Evolutionary conservation across 2,113 vertebrate genomes (phyloP).

Genomic region (Xenus cinereus): DNA sequence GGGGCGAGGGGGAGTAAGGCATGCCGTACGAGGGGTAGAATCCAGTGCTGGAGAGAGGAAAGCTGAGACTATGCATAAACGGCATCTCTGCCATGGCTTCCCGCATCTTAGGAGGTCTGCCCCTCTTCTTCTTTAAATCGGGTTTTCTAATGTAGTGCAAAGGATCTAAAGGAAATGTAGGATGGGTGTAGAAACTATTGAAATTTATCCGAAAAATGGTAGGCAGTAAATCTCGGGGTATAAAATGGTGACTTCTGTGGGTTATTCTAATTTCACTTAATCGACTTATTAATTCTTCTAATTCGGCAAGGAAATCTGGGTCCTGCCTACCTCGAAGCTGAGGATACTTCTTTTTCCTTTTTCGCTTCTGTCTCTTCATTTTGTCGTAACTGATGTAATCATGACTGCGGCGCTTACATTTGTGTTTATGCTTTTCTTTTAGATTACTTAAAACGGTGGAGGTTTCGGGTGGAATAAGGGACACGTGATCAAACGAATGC

Average conservation of each 20-base stretch:
- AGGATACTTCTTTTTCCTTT: conserved; percentile 96
- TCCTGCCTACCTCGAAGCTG: conserved; percentile 88
- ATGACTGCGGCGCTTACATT: conserved; percentile 87
- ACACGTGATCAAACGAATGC: conserved; percentile 83
- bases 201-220: conserved; percentile 89
- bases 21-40: conserved; percentile 96
- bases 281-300: conserved; percentile 89
- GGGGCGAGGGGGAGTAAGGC: conserved; percentile 90
- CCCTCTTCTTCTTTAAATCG: conserved; percentile 88
- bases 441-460: conserved; percentile 75
- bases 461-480: conserved; percentile 73
- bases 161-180: conserved; percentile 84
- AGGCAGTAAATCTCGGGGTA: conserved; percentile 86
- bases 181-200: conserved; percentile 87
- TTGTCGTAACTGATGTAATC: conserved; percentile 88
- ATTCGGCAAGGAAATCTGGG: conserved; percentile 88
- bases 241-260: conserved; percentile 83
- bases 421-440: conserved; percentile 93
- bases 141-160: conserved; percentile 90
- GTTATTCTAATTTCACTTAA: conserved; percentile 90
- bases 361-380: conserved; percentile 90
- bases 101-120: conserved; percentile 89
- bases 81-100: conserved; percentile 96
- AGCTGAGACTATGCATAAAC: conserved; percentile 93
- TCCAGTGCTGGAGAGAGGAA: conserved; percentile 83